Evolutionary conservation across 1,140 invertebrate genomes (phyloP), one percentile per base, ranked within the genome.

Genomic region (Ips typographus): DNA sequence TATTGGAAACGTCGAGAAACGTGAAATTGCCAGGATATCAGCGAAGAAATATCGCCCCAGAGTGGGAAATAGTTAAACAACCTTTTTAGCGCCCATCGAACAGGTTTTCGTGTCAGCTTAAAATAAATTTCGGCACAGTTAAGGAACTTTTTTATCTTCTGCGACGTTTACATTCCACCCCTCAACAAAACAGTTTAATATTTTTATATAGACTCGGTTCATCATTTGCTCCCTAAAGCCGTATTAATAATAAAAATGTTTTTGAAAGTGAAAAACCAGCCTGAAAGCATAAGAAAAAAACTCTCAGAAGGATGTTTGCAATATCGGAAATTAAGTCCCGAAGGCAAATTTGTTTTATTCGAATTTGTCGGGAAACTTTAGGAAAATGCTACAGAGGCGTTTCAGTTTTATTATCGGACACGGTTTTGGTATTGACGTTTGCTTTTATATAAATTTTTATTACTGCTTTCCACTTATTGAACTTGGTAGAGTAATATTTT

Each of bases 301-400:
- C 3, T 49, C 3, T 49, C 22, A n/a, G 39, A 7, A 39, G 39
- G 53, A 36, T 36, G 53, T 56, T 56, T 4, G 38, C 38, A 4
- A 56, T 56, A 56, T 38, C n/a, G 44, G 53, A 56, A 56, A 56
- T 56, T 56, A 56, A 56, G 38, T 56, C 53, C 38, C n/a, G 53
- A 7, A 37, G 37, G 39, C 53, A 56, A 56, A 56, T 36, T 56
- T 56, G 39, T 56, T 56, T 56, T 56, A 36, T 37, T 56, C 38
- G 2, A 56, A n/a, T 56, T 38, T 22, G 7, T 22, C 47, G 47
- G 47, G 47, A 22, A 49, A 22, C 1, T 49, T 49, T 49, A 22
- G 22, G 22, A 22, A 22, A 22, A 22, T 22, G 22, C 22, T 22
- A 22, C 22, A 22, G 22, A 22, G 22, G 22, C 22, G 22, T 22